Percentiles rank a stretch among this genome's conserved stretches.
Conservation (phyloP, 2,113 vertebrate species). For the Fukomys damarensis region DNA sequence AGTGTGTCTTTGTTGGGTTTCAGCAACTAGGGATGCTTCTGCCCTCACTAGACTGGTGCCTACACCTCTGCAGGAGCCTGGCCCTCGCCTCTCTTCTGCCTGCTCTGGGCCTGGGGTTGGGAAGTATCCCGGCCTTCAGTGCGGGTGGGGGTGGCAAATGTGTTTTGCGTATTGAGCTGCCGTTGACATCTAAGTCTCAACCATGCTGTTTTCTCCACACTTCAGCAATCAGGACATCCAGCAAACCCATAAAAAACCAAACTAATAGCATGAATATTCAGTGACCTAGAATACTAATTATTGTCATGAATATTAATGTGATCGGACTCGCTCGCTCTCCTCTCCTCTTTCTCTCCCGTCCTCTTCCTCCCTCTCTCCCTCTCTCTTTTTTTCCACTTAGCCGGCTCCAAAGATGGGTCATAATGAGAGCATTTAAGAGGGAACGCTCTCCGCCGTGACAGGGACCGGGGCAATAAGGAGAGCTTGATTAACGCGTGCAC, state of each 20-base stretch:
- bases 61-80: slow-evolving; percentile 60
- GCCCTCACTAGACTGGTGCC: slow-evolving; percentile 46
- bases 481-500: slow-evolving; percentile 92
- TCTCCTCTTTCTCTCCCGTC: slow-evolving; percentile 77
- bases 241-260: slow-evolving; percentile 95
- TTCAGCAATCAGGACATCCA: slow-evolving; percentile 92
- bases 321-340: slow-evolving; percentile 92
- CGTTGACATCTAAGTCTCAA: slow-evolving; percentile 88
- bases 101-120: slow-evolving; percentile 64
- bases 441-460: slow-evolving; percentile 90
- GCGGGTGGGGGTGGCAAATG: slow-evolving; percentile 77
- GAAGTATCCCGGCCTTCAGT: slow-evolving; percentile 81
- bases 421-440: slow-evolving; percentile 95
- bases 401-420: slow-evolving; percentile 94
- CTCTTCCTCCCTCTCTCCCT: slow-evolving; percentile 63
- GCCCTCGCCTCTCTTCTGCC: not conserved
- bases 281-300: slow-evolving; percentile 99
- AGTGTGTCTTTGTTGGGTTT: not conserved
- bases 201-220: slow-evolving; percentile 92
- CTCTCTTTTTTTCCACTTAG: slow-evolving; percentile 89
- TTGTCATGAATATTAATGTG: slow-evolving; percentile 99
- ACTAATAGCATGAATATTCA: slow-evolving; percentile 99
- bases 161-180: slow-evolving; percentile 87
- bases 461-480: slow-evolving; percentile 92
- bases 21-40: not conserved